Conservation (phyloP, 2,797 vertebrate genomes). For the Poliocrania exsul region DNA sequence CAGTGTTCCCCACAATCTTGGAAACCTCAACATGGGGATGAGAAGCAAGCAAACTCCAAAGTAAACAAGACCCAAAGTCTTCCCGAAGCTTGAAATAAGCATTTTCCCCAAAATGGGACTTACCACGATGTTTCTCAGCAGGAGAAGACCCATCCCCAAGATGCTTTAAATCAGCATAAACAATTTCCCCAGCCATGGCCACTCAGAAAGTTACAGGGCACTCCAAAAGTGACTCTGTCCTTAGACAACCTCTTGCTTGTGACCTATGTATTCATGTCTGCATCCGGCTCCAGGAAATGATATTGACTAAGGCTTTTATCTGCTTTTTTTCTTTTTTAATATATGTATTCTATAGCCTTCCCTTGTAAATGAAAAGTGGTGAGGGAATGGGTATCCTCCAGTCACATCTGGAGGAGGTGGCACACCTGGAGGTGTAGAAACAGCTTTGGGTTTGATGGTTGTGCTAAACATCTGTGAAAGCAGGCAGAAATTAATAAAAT, state of each 20-base stretch:
- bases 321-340: not conserved
- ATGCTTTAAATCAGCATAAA: not conserved
- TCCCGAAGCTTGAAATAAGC: not conserved
- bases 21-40: not conserved
- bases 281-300: not conserved
- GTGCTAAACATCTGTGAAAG: not conserved
- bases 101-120: not conserved
- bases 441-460: not conserved
- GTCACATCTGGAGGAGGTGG: not conserved
- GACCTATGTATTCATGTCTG: accelerated
- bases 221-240: not conserved
- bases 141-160: not conserved
- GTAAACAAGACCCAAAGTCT: not conserved
- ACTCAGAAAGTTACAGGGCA: not conserved
- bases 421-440: not conserved
- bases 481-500: too few species aligned
- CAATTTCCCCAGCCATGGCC: not conserved
- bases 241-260: not conserved
- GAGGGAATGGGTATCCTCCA: not conserved
- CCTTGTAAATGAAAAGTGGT: not conserved
- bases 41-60: not conserved
- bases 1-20: accelerated
- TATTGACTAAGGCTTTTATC: not conserved
- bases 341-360: not conserved
- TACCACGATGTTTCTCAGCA: not conserved